Evolutionary conservation across 2,888 invertebrate genomes (phyloP), one percentile per base, ranked within the genome.

Genomic region (Poecilus cupreus): DNA sequence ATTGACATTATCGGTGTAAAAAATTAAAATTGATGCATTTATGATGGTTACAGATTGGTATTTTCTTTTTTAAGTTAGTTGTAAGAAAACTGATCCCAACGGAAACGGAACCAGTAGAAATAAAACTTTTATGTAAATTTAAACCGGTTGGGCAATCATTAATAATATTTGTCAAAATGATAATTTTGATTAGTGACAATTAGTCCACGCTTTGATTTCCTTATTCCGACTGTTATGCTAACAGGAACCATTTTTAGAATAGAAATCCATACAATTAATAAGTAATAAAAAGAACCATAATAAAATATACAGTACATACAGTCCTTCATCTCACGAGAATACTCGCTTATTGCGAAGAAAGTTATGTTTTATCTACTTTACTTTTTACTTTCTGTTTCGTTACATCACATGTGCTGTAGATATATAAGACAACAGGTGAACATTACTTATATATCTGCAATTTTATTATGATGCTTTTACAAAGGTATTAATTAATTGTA

Each of bases 161-260:
- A 26, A 60, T 26, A 26, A 60, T n/a, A 32, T n/a, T 60, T 16
- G 13, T 26, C 24, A 60, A 13, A 60, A 60, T 26, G 13, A n/a
- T n/a, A n/a, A n/a, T n/a, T n/a, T n/a, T 60, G 24, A 32, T 16
- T 26, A 60, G 11, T 26, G 60, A 60, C 60, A 60, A 54, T 22
- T 43, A 43, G 43, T 43, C n/a, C 43, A 13, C n/a, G 13, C 13
- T 43, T 18, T 51, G 26, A 32, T n/a, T 60, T 60, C 60, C 60
- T 24, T 24, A 60, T 60, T 51, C 60, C 54, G 20, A 54, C 22
- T 22, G 22, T 43, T 43, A 43, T n/a, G 43, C n/a, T 1, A 11
- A 16, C 20, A 22, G 54, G 32, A 60, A 60, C 32, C 13, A 13
- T 60, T 60, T 54, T 60, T 60, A 60, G 60, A 60, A 60, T 60